phyloP scores from a whole-genome alignment of 2,888 invertebrate species.

The Tromatobia lineatoria region DNA sequence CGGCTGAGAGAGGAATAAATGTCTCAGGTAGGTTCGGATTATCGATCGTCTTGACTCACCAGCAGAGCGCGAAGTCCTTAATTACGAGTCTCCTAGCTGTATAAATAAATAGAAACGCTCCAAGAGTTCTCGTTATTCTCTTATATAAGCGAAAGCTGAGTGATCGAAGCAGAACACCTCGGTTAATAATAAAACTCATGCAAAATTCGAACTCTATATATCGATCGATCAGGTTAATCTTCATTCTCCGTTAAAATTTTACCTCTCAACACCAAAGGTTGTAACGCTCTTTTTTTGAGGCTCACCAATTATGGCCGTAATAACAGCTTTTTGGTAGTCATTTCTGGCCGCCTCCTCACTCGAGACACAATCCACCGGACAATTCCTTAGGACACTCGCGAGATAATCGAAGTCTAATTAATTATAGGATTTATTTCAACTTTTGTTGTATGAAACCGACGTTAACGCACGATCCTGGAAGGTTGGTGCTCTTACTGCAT shows the following conservation, averaged over 20 bases:
- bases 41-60: constrained; percentile 61
- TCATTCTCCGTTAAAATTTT: background rate
- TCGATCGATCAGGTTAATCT: background rate
- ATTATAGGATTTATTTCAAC: no score
- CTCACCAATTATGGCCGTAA: no score
- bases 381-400: no score
- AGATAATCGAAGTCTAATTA: no score
- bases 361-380: no score
- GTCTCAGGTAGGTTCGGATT: constrained; percentile 56
- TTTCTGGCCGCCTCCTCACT: no score
- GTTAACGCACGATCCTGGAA: no score
- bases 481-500: no score
- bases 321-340: no score
- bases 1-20: constrained; percentile 48
- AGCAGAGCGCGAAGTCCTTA: constrained; percentile 52
- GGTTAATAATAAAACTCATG: constrained; percentile 33
- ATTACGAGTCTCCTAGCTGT: constrained; percentile 55
- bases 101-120: constrained; percentile 43
- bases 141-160: constrained; percentile 25
- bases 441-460: no score
- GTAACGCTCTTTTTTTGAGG: no score
- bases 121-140: constrained; percentile 54
- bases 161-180: constrained; percentile 26
- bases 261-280: no score
- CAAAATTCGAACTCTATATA: constrained; percentile 30